A percentile compares a stretch with the other conserved stretches of the same genome.
Evolutionary conservation across 2,113 vertebrate genomes (phyloP).

Genomic region (Aldabrachelys gigantea): DNA sequence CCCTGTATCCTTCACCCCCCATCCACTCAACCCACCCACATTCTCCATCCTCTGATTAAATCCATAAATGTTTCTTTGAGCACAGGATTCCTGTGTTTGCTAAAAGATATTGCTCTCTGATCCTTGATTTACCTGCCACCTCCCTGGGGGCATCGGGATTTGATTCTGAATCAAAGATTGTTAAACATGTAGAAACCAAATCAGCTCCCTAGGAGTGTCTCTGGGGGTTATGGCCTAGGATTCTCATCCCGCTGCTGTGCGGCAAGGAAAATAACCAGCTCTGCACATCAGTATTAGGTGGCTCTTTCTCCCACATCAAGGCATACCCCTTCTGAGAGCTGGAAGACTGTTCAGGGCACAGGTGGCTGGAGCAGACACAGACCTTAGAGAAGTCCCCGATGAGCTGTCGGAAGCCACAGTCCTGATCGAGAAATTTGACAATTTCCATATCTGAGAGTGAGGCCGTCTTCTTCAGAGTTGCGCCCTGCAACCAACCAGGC

Average conservation of each 20-base stretch:
- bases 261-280: not conserved
- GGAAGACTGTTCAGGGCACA: not conserved
- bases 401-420: constrained; percentile 54
- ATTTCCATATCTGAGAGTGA: constrained; percentile 68
- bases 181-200: not conserved
- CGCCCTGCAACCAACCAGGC: constrained; percentile 35
- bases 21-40: not conserved
- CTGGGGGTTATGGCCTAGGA: too few species aligned
- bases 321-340: not conserved
- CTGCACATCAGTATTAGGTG: not conserved
- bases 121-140: not conserved
- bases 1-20: not conserved
- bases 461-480: constrained; percentile 67
- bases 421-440: constrained; percentile 63
- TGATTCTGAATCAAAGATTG: not conserved
- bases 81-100: not conserved
- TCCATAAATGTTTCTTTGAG: not conserved
- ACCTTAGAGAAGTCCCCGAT: constrained; percentile 80
- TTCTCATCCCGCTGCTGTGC: not conserved
- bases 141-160: not conserved
- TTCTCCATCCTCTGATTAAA: not conserved
- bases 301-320: not conserved
- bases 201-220: not conserved
- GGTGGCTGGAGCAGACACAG: not conserved
- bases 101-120: not conserved